These are phyloP conservation scores for Myopa tessellatipennis DNA, from an alignment of 2,888 invertebrate species.

Conservation along the genomic window DNA sequence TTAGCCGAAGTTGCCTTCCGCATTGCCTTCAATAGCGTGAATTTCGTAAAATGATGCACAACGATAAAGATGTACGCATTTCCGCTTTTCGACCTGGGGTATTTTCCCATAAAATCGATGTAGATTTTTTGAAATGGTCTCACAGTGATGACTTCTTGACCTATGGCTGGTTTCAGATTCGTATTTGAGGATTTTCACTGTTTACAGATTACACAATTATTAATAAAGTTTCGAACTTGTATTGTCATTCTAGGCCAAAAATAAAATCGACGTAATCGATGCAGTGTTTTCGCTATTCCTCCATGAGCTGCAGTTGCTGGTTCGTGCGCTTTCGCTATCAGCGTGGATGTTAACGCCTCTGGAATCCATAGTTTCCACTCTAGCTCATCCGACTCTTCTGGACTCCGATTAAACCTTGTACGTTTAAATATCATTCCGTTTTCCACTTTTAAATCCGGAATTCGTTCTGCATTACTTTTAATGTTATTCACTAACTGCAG, in stretches of 20 bases:
- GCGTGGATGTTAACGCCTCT: no score
- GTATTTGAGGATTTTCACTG: neutral
- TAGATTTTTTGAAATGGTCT: constrained; percentile 15
- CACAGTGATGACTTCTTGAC: neutral
- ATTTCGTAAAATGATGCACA: constrained; percentile 9
- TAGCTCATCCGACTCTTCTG: neutral
- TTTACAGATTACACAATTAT: neutral
- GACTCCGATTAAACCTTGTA: neutral
- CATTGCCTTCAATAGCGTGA: constrained; percentile 30
- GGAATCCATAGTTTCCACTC: constrained; percentile 3
- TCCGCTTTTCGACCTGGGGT: neutral
- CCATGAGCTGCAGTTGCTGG: neutral
- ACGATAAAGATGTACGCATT: constrained; percentile 3
- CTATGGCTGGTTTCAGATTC: neutral
- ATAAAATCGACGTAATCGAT: neutral
- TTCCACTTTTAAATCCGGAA: constrained; percentile 10
- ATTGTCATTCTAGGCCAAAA: neutral
- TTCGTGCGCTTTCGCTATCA: neutral
- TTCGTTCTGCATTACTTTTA: neutral
- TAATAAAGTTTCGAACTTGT: neutral
- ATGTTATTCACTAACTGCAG: neutral
- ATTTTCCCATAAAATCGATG: constrained; percentile 10
- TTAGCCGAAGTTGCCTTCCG: constrained; percentile 25
- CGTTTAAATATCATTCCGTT: neutral
- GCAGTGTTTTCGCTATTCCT: neutral